These are phyloP conservation scores for Aphidius gifuensis DNA, from an alignment of 1,140 invertebrate genomes.

Conservation along the genomic window DNA sequence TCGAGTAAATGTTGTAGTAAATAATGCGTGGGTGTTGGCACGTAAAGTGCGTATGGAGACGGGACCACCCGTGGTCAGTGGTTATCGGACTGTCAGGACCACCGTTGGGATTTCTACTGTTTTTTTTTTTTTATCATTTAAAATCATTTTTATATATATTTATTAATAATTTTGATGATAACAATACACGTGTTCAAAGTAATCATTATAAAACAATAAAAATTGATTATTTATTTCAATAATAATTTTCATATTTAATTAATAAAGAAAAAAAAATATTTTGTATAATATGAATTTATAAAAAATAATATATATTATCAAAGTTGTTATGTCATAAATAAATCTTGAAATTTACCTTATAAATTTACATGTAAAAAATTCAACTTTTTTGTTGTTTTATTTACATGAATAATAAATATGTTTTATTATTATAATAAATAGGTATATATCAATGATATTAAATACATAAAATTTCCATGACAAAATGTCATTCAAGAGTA, in stretches of 20 bases:
- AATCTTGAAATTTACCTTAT: too few relatives aligned
- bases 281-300: too few relatives aligned
- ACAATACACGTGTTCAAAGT: neutral
- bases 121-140: constrained; percentile 12
- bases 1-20: constrained; percentile 8
- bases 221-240: too few relatives aligned
- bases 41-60: constrained; percentile 32
- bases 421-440: too few relatives aligned
- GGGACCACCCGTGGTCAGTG: constrained; percentile 31
- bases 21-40: constrained; percentile 31
- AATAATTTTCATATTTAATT: neutral
- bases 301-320: too few relatives aligned
- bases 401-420: neutral
- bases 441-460: constrained; percentile 15
- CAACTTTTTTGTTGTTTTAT: neutral
- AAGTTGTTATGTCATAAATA: too few relatives aligned
- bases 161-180: neutral
- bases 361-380: neutral
- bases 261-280: neutral
- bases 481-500: constrained; percentile 28
- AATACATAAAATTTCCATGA: constrained; percentile 35
- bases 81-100: constrained; percentile 25
- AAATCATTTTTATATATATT: constrained; percentile 2
- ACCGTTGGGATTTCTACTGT: constrained; percentile 14
- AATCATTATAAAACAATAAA: neutral